Percentiles rank a stretch among this genome's conserved stretches.
Conservation (phyloP, 2,888 invertebrate species). For the Trisateles emortualis region DNA sequence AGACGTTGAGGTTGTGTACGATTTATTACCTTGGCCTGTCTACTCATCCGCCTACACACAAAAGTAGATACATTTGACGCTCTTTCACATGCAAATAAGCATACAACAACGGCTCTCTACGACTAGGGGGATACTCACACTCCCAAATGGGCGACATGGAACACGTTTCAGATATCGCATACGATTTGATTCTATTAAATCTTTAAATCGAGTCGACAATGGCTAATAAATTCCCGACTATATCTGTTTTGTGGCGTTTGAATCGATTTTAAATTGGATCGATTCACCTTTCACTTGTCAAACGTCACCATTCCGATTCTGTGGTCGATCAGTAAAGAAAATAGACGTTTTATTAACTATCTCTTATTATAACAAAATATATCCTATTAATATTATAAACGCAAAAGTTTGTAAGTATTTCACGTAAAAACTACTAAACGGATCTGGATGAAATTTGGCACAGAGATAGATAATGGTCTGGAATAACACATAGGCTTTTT, state of each 20-base stretch:
- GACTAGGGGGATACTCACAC: conserved; percentile 23
- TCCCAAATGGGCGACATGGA: conserved; percentile 63
- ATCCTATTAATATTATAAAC: too few relatives aligned
- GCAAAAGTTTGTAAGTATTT: too few relatives aligned
- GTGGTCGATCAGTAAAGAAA: too few relatives aligned
- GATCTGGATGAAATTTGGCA: too few relatives aligned
- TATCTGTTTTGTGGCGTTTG: not conserved
- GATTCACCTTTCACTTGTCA: too few relatives aligned
- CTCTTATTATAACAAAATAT: too few relatives aligned
- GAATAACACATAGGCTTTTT: too few relatives aligned
- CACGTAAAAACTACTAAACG: too few relatives aligned
- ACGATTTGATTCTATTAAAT: conserved; percentile 72
- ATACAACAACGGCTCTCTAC: conserved; percentile 45
- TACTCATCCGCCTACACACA: conserved; percentile 56
- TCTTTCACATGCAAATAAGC: conserved; percentile 76
- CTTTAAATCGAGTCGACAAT: conserved; percentile 13
- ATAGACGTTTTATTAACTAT: too few relatives aligned
- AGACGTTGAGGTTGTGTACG: conserved; percentile 46
- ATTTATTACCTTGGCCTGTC: conserved; percentile 55
- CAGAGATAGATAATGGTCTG: too few relatives aligned
- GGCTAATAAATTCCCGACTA: not conserved
- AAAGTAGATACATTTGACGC: conserved; percentile 57
- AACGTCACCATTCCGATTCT: too few relatives aligned
- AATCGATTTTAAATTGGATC: too few relatives aligned
- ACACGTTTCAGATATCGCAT: conserved; percentile 77